Evolutionary conservation across 2,113 vertebrate species (phyloP), one percentile per base, ranked within the genome.

Genomic region (Rana temporaria): DNA sequence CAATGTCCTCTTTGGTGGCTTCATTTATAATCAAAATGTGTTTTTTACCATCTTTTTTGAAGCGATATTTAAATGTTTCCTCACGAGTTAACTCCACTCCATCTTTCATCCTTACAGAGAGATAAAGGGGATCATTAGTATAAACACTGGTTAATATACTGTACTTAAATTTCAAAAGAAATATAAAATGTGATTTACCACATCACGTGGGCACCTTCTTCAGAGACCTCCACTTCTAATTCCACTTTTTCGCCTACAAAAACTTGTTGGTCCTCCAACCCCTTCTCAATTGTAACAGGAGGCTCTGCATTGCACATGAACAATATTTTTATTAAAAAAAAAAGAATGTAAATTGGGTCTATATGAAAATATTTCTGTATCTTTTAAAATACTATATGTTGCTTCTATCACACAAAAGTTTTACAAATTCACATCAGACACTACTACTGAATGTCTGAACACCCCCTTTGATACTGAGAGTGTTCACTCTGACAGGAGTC

Each of bases 21-120:
- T 98, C 97, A 0, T 93, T 94, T 87, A 95, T 96, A 87, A 98
- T 94, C 85, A 98, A 90, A 32, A 91, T 87, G 71, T 98, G 97
- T 19, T 90, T 95, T 86, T 87, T 95, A 4, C 97, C 97, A 0
- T 96, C 96, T 82, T 98, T 98, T 89, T 97, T 98, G 84, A 98
- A 92, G 85, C 96, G 94, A 85, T 95, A 97, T 86, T 94, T 96
- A 71, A 87, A 90, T 53, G 91, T 84, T 1, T 95, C 95, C 60
- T 97, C 96, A 24, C 92, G 91, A 0, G 89, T 96, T 85, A 98
- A 56, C 85, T 98, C 97, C 32, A 95, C 94, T 0, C 95, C 97
- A 0, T 97, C 95, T 84, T 98, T 98, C 90, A 88, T 93, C 97
- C 97, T 98, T 85, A 62, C 0, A 1, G 19, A 26, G 7, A 26